Conservation (phyloP, 2,797 vertebrate species). For the Cryptoblepharus egeriae region DNA sequence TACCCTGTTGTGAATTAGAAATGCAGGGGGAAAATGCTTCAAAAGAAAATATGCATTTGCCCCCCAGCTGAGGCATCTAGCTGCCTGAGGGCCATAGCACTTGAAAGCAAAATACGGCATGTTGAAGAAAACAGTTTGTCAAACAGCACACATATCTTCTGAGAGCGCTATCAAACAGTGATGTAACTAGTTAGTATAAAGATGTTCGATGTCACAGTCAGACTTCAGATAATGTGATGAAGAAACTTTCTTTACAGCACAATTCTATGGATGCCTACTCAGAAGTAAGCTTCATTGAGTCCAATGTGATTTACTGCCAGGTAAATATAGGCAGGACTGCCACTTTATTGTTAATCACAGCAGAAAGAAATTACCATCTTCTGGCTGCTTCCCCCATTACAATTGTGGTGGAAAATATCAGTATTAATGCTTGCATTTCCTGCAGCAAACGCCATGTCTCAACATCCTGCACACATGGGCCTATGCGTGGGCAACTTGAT, state of each 20-base stretch:
- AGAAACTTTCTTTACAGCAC: not conserved
- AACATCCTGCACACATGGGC: not conserved
- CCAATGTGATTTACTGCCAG: too few species aligned
- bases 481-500: not conserved
- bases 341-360: not conserved
- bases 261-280: too few species aligned
- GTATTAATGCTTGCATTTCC: not conserved
- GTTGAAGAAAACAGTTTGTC: slow-evolving; percentile 30
- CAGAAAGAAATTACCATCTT: not conserved
- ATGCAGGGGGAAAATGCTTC: slow-evolving; percentile 39
- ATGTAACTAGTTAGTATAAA: slow-evolving; percentile 36
- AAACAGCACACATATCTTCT: slow-evolving; percentile 25
- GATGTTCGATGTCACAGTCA: slow-evolving; percentile 10
- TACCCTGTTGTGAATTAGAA: slow-evolving; percentile 53
- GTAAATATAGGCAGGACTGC: too few species aligned
- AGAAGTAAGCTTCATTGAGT: too few species aligned
- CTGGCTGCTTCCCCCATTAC: not conserved
- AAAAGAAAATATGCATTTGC: slow-evolving; percentile 40
- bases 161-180: slow-evolving; percentile 33
- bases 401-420: not conserved
- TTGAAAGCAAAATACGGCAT: slow-evolving; percentile 48
- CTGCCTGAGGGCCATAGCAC: slow-evolving; percentile 16
- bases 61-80: slow-evolving; percentile 21
- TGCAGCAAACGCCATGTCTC: not conserved
- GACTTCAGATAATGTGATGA: not conserved